These are phyloP conservation scores for Micromys minutus DNA, from an alignment of 2,113 vertebrate genomes.

Conservation along the genomic window DNA sequence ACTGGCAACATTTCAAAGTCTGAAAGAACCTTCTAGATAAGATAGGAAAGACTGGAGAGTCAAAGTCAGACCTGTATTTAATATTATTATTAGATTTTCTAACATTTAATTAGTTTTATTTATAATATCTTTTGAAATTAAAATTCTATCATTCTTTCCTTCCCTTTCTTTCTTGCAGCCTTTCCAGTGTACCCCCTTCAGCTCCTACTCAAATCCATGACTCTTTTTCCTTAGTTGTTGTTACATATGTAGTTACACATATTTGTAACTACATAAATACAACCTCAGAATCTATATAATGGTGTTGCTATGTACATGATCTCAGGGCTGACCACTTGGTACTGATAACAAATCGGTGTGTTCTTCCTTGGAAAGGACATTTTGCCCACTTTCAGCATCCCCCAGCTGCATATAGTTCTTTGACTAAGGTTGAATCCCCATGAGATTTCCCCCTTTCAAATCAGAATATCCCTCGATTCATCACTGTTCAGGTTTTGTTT, in stretches of 20 bases:
- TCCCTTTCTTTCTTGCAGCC: too few species aligned
- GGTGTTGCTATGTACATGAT: not conserved
- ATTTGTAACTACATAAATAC: not conserved
- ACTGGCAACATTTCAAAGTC: not conserved
- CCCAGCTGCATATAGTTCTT: not conserved
- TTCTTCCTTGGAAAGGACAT: not conserved
- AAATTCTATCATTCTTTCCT: not conserved
- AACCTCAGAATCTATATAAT: not conserved
- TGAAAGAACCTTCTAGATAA: not conserved
- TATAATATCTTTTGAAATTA: not conserved
- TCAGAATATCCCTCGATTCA: not conserved
- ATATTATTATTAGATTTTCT: not conserved
- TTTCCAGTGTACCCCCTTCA: not conserved
- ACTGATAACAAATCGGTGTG: not conserved
- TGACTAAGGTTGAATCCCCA: not conserved
- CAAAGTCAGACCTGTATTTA: not conserved
- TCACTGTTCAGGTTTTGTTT: not conserved
- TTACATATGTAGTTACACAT: not conserved
- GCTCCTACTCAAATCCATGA: not conserved
- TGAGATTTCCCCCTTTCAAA: not conserved
- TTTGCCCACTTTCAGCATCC: not conserved
- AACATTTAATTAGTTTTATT: not conserved
- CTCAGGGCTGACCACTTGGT: not conserved
- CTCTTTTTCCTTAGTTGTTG: not conserved
- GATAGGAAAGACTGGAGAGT: not conserved